Conservation (phyloP, 2,113 vertebrate genomes). For the Clinocottus analis region DNA sequence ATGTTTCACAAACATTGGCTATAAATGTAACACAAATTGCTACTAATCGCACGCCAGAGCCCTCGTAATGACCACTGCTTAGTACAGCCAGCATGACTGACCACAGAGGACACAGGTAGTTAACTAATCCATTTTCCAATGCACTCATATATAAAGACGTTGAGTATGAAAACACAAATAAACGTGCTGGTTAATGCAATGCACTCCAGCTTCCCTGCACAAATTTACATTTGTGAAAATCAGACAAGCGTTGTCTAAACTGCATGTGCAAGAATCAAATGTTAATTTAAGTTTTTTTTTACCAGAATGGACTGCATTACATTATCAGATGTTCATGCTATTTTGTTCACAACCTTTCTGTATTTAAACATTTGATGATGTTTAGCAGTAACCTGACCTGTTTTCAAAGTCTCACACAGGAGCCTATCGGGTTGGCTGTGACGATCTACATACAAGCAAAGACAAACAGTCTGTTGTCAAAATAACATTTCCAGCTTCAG, state of each 20-base stretch:
- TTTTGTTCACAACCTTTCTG: conserved; percentile 11
- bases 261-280: not conserved
- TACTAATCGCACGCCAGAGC: conserved; percentile 33
- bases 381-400: not conserved
- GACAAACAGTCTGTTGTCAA: conserved; percentile 23
- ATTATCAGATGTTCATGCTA: not conserved
- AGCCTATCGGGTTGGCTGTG: not conserved
- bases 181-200: not conserved
- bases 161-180: too few species aligned
- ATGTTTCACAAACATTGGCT: conserved; percentile 33
- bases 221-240: conserved; percentile 3
- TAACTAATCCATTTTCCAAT: conserved; percentile 42
- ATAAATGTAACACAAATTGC: conserved; percentile 30
- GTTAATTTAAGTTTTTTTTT: not conserved
- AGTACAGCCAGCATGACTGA: conserved; percentile 20
- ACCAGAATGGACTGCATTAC: not conserved
- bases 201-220: not conserved
- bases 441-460: not conserved
- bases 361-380: not conserved
- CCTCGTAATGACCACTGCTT: conserved; percentile 54
- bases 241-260: not conserved
- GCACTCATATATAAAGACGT: too few species aligned
- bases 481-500: conserved; percentile 10
- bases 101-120: conserved; percentile 36
- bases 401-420: conserved; percentile 6